Evolutionary conservation across 2,888 invertebrate species (phyloP).

Genomic region (Biston betularia): DNA sequence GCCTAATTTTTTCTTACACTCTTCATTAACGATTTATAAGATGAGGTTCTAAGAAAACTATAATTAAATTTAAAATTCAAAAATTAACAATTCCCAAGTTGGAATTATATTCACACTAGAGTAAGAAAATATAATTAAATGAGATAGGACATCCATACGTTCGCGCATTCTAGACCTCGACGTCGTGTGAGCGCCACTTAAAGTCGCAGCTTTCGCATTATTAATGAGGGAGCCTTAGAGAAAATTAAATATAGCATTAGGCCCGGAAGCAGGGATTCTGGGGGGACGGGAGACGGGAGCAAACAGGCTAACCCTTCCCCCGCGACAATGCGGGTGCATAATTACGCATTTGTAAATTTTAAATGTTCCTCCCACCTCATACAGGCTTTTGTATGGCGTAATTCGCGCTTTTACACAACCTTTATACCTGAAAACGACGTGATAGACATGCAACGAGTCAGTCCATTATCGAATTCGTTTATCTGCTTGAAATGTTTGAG

Average conservation of each 20-base stretch:
- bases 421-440: constrained; percentile 68
- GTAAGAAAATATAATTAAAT: too few relatives aligned
- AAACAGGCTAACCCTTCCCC: constrained; percentile 70
- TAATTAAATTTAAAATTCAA: too few relatives aligned
- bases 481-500: neutral
- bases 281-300: constrained; percentile 61
- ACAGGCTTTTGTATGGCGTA: constrained; percentile 83
- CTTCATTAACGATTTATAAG: too few relatives aligned
- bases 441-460: constrained; percentile 14
- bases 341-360: constrained; percentile 87
- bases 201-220: constrained; percentile 85
- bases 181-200: constrained; percentile 84
- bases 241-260: constrained; percentile 87
- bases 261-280: constrained; percentile 81
- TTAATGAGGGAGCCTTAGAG: constrained; percentile 86
- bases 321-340: constrained; percentile 86
- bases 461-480: constrained; percentile 8
- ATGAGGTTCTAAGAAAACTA: too few relatives aligned
- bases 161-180: constrained; percentile 67
- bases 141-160: constrained; percentile 49
- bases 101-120: too few relatives aligned
- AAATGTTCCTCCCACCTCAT: constrained; percentile 84
- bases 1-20: too few relatives aligned
- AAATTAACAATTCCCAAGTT: too few relatives aligned
- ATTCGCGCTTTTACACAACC: constrained; percentile 76